Base-by-base conservation (phyloP, 2,797 vertebrate species). In the Channa striata region DNA sequence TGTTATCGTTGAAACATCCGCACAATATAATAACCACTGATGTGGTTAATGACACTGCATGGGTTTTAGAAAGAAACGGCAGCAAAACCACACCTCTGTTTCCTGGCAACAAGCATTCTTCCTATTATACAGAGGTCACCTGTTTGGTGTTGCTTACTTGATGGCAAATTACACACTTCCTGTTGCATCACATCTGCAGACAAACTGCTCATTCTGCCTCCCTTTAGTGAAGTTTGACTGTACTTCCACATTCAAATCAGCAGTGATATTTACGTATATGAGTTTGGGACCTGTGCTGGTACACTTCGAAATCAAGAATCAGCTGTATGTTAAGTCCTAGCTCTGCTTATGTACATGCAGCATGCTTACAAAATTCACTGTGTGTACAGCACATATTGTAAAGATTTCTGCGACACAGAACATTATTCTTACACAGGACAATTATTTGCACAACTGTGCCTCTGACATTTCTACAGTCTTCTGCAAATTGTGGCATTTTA, bases 131-230 rank as follows among this genome's bases (percentile, higher is more conserved):
- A 20, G 1, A 8, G 0, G 21, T 67, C 36, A 80, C 21, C 47
- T 44, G 2, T 59, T 63, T 44, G 20, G 2, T 46, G 25, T 66
- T 19, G 66, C 5, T 23, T 14, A 25, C 10, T 17, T 19, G 30
- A 43, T 37, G 52, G 1, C 13, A 48, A 71, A 40, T 34, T 36
- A 50, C 72, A 59, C 20, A 61, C 66, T 86, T 87, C 76, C 80
- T 85, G 57, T 82, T 77, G 62, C 40, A 51, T 49, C 42, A 59
- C 16, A 11, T 46, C 23, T 59, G 52, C 57, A 72, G 6, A 67
- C 40, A 50, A 11, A 25, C 25, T 42, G 12, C 17, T 6, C 6
- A 12, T 68, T 54, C 44, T 54, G 39, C 23, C 1, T 14, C 36
- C 23, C 12, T 33, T 1, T 34, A 9, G 5, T 42, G 8, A 64